These are phyloP conservation scores for Macroteleia sp. DNA, from an alignment of 2,888 invertebrate species.

Conservation along the genomic window DNA sequence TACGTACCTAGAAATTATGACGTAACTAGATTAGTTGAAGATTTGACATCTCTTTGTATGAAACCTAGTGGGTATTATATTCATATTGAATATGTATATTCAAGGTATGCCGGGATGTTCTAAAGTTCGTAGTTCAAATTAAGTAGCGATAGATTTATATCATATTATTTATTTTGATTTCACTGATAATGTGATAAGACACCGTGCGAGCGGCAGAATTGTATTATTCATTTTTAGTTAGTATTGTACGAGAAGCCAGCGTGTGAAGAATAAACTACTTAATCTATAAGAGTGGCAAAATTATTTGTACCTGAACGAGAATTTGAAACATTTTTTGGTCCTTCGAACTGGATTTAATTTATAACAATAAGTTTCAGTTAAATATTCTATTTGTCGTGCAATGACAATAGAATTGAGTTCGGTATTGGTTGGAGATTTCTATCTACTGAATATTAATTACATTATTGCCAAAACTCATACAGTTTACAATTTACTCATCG, in stretches of 20 bases:
- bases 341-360: background rate
- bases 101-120: constrained; percentile 5
- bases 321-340: background rate
- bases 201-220: background rate
- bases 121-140: background rate
- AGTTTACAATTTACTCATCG: too few species aligned
- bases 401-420: background rate
- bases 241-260: constrained; percentile 2
- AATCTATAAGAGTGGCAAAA: too few species aligned
- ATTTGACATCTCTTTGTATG: background rate
- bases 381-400: background rate
- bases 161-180: too few species aligned
- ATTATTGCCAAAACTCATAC: too few species aligned
- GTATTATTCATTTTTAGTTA: background rate
- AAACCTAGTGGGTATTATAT: background rate
- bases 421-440: too few species aligned
- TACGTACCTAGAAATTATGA: background rate
- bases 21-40: background rate
- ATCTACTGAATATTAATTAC: too few species aligned
- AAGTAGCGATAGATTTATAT: background rate
- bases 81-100: constrained; percentile 11
- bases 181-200: background rate
- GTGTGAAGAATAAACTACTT: too few species aligned
- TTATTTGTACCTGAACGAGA: background rate
- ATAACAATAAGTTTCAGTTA: background rate